Evolutionary conservation across 2,888 invertebrate species (phyloP).

Genomic region (Chaetoderma sp.): DNA sequence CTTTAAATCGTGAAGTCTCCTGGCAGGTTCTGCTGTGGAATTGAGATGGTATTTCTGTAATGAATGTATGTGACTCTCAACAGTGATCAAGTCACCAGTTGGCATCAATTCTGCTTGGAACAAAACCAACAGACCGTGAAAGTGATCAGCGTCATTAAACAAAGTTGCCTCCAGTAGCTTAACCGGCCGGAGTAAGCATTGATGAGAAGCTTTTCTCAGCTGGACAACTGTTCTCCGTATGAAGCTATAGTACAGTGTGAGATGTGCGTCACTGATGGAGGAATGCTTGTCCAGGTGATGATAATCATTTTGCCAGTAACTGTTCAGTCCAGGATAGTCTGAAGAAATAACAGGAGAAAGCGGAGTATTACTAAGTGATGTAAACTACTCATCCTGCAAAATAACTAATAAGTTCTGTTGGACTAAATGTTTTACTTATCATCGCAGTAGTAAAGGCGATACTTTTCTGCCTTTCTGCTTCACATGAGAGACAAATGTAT

Average conservation of each 20-base stretch:
- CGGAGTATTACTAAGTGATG: too few relatives aligned
- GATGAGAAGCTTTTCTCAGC: conserved; percentile 26
- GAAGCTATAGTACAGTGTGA: conserved; percentile 73
- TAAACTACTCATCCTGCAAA: too few relatives aligned
- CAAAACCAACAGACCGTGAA: conserved; percentile 54
- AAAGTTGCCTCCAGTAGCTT: conserved; percentile 57
- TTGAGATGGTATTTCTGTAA: conserved; percentile 49
- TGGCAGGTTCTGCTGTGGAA: conserved; percentile 50
- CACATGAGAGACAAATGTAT: too few relatives aligned
- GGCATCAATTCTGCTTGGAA: conserved; percentile 43
- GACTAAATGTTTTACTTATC: too few relatives aligned
- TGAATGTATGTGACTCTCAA: conserved; percentile 77
- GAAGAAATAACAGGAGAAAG: too few relatives aligned
- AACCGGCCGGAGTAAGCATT: conserved; percentile 42
- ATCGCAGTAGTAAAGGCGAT: too few relatives aligned
- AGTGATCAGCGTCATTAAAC: conserved; percentile 53
- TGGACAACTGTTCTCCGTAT: conserved; percentile 47
- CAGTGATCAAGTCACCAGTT: conserved; percentile 39
- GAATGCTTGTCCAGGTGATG: conserved; percentile 82
- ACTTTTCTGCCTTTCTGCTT: too few relatives aligned
- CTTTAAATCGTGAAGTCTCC: conserved; percentile 57
- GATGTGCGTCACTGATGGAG: conserved; percentile 78
- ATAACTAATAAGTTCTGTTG: too few relatives aligned
- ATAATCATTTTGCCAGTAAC: conserved; percentile 93
- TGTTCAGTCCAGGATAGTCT: conserved; percentile 78